Base-by-base conservation (phyloP, 1,140 invertebrate genomes). In the Agraylea sexmaculata region DNA sequence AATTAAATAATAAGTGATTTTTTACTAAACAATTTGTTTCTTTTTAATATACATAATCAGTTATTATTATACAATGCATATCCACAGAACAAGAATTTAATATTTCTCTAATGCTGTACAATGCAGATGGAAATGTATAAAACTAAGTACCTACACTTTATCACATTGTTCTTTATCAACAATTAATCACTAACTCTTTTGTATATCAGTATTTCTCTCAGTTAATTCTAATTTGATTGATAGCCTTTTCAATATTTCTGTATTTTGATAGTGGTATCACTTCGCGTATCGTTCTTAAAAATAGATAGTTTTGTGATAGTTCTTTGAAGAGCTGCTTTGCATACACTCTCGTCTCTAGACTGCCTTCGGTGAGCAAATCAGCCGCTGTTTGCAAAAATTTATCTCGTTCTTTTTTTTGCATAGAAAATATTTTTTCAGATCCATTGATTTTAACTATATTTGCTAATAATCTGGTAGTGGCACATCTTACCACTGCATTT, bases 361-460 rank as follows among this genome's bases (percentile, higher is more conserved):
- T 87, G 10, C 86, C 83, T 58, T 96, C 92, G 5, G 78, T 78
- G 1, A 91, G 59, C 42, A 92, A 74, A 51, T 85, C 84, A 1
- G 88, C 84, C 2, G 80, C 78, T 1, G 81, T 75, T 15, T 78
- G 70, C 21, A 97, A 60, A 23, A 94, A 67, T 49, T 81, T 77
- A 44, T 91, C 86, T 16, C 80, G 76, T 1, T 80, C 71, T 42
- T 95, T 90, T 46, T 75, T 72, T 0, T 79, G 73, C 51, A 86
- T 60, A 33, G 73, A 74, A 48, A 94, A 75, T 3, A 78, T 66
- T 41, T 77, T 71, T 20, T 83, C 75, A 1, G 80, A 64, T 17
- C 90, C 88, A 35, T 87, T 65, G 33, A 76, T 76, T 46, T 78
- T 74, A 5, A 74, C 71, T 2, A 83, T 57, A 11, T 69, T 62